These are phyloP conservation scores for Artemia sinica DNA, from an alignment of 2,888 invertebrate species.

Conservation along the genomic window DNA sequence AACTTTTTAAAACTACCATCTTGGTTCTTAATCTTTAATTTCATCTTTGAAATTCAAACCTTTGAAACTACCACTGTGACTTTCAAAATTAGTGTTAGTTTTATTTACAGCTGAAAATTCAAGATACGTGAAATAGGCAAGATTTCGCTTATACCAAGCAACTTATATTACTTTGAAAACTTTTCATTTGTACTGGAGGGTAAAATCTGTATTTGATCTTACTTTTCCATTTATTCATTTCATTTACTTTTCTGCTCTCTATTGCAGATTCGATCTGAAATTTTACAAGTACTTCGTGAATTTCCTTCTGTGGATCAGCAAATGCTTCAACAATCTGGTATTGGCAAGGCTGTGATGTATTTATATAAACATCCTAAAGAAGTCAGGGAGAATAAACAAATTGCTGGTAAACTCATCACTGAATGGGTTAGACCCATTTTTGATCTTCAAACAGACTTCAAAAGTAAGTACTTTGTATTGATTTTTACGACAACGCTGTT, in stretches of 20 bases:
- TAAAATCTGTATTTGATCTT: conserved; percentile 30
- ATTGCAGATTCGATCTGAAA: conserved; percentile 14
- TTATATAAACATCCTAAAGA: conserved; percentile 96
- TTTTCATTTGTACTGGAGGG: not conserved
- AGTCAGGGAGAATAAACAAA: conserved; percentile 72
- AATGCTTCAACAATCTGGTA: conserved; percentile 81
- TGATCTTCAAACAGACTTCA: conserved; percentile 80
- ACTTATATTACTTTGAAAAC: conserved; percentile 8
- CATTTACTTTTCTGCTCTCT: conserved; percentile 17
- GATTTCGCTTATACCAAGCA: too few species aligned
- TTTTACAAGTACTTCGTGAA: conserved; percentile 35
- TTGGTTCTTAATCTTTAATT: too few species aligned
- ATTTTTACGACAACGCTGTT: too few species aligned
- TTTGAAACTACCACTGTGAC: too few species aligned
- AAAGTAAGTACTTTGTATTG: conserved; percentile 33
- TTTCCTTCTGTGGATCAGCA: conserved; percentile 76
- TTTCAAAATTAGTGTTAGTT: too few species aligned
- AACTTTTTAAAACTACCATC: too few species aligned
- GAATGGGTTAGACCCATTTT: conserved; percentile 98
- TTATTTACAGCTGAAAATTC: too few species aligned
- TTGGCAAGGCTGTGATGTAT: conserved; percentile 98
- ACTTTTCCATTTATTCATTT: conserved; percentile 18
- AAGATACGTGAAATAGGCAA: too few species aligned
- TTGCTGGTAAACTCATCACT: conserved; percentile 77
- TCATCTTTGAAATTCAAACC: too few species aligned